phyloP scores from a whole-genome alignment of 2,113 vertebrate genomes.

The Siphamia tubifer region DNA sequence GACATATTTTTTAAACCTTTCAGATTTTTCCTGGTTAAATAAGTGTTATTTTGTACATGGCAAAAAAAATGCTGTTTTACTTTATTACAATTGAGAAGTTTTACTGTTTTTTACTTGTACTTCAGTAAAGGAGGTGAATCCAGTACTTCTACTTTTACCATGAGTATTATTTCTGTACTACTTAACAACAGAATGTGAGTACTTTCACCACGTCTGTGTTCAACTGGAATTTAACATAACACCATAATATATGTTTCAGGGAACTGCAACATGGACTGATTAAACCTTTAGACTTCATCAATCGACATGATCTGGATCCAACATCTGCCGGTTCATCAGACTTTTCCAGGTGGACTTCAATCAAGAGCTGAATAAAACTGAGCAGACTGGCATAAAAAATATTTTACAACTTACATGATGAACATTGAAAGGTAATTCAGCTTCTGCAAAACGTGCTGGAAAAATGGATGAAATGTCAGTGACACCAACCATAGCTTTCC shows the following conservation, averaged over 20 bases:
- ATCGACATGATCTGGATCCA: constrained; percentile 16
- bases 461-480: not conserved
- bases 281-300: constrained; percentile 75
- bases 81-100: too few species aligned
- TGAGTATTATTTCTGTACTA: too few species aligned
- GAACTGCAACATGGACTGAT: constrained; percentile 74
- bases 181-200: too few species aligned
- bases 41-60: too few species aligned
- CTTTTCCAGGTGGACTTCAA: not conserved
- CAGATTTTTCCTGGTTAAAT: too few species aligned
- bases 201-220: too few species aligned
- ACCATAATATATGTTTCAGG: constrained; percentile 60
- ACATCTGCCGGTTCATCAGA: not conserved
- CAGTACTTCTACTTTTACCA: too few species aligned
- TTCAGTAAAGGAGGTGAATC: too few species aligned
- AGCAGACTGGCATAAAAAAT: not conserved
- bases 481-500: not conserved
- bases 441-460: not conserved
- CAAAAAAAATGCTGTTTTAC: too few species aligned
- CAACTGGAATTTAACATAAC: not conserved
- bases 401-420: not conserved
- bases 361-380: constrained; percentile 9
- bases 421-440: not conserved
- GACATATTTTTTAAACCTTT: too few species aligned
- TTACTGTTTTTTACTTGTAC: too few species aligned